Conservation (phyloP, 2,797 vertebrate species). For the Prunella strophiata region DNA sequence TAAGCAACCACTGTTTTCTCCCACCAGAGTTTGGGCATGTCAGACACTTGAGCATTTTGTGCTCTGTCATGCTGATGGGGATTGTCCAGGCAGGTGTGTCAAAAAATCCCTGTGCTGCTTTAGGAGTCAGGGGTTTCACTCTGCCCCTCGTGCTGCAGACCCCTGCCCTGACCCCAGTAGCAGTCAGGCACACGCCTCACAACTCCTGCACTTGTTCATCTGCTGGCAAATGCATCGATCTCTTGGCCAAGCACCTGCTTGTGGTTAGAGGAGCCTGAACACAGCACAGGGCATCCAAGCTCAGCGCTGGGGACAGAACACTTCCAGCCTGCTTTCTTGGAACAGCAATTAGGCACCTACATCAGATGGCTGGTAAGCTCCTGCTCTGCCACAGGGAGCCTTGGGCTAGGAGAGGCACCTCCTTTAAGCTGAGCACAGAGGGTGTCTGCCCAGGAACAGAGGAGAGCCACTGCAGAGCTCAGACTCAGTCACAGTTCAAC, state of each 20-base stretch:
- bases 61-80: neutral
- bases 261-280: neutral
- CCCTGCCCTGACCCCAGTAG: neutral
- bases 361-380: neutral
- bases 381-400: neutral
- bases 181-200: rapidly evolving
- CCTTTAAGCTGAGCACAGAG: neutral
- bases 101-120: neutral
- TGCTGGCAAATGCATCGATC: neutral
- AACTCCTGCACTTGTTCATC: neutral
- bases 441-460: neutral
- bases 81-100: too few relatives aligned
- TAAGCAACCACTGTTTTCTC: neutral
- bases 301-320: rapidly evolving
- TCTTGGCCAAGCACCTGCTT: neutral
- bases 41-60: rapidly evolving
- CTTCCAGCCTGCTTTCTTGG: neutral
- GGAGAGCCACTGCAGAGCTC: neutral
- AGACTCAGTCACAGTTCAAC: neutral
- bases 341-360: neutral
- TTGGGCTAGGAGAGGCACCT: neutral
- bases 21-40: neutral
- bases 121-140: neutral
- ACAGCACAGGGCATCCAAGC: neutral
- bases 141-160: neutral